Evolutionary conservation across 2,113 vertebrate species (phyloP).

Genomic region (Empidonax alnorum): DNA sequence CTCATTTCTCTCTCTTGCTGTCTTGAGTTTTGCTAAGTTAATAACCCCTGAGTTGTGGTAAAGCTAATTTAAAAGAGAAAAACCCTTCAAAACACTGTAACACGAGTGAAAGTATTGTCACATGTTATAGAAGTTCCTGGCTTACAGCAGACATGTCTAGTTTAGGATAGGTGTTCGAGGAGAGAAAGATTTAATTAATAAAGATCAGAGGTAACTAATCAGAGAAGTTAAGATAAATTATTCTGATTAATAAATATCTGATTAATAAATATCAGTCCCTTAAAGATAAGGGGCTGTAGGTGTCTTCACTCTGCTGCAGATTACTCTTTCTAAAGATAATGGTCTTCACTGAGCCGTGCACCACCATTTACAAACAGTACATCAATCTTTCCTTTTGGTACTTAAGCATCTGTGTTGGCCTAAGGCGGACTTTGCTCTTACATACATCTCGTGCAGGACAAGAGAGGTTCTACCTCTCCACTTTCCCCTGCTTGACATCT

Average conservation of each 20-base stretch:
- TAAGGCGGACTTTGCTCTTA: neutral
- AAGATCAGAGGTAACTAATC: neutral
- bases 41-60: neutral
- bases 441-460: neutral
- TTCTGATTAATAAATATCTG: neutral
- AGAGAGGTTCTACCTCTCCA: neutral
- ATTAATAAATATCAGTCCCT: neutral
- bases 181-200: neutral
- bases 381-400: neutral
- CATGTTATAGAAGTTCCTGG: neutral
- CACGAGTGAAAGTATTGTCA: neutral
- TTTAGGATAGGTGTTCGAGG: neutral
- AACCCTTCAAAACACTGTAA: neutral
- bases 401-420: neutral
- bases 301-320: neutral
- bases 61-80: neutral
- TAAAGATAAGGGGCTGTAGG: neutral
- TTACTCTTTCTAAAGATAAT: neutral
- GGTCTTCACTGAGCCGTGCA: neutral
- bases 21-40: neutral
- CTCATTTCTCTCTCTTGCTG: neutral
- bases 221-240: neutral
- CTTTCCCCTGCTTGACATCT: neutral
- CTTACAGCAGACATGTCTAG: neutral
- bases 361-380: neutral